These are phyloP conservation scores for Nudaria mundana DNA, from an alignment of 2,888 invertebrate genomes.

Conservation along the genomic window DNA sequence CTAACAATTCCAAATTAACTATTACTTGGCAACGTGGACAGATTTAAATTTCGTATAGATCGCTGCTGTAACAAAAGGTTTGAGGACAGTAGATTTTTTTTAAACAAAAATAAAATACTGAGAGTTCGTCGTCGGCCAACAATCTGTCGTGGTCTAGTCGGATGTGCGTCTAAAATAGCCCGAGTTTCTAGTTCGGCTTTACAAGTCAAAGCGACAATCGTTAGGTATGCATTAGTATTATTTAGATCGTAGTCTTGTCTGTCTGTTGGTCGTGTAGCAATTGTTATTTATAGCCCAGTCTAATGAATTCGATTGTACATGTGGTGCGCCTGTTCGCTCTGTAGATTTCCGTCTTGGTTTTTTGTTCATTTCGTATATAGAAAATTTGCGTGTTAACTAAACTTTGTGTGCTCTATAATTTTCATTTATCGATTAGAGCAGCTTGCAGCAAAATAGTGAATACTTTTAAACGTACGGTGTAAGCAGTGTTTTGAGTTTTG, in stretches of 20 bases:
- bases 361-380: too few species aligned
- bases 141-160: conserved; percentile 62
- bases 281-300: conserved; percentile 28
- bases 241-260: conserved; percentile 43
- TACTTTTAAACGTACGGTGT: too few species aligned
- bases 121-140: conserved; percentile 66
- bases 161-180: conserved; percentile 62
- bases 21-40: conserved; percentile 38
- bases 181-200: conserved; percentile 56
- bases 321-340: conserved; percentile 15
- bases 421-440: too few species aligned
- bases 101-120: conserved; percentile 68
- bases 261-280: conserved; percentile 18
- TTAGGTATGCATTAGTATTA: conserved; percentile 47
- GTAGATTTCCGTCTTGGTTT: conserved; percentile 25
- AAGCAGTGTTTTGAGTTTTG: too few species aligned
- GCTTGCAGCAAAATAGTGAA: too few species aligned
- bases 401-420: too few species aligned
- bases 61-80: conserved; percentile 64
- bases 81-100: conserved; percentile 52
- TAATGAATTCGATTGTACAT: conserved; percentile 27
- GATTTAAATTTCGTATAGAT: conserved; percentile 23
- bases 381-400: too few species aligned
- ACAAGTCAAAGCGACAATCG: conserved; percentile 53
- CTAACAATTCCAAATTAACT: conserved; percentile 30